phyloP scores from a whole-genome alignment of 2,888 invertebrate genomes.

The Hanleya hanleyi region DNA sequence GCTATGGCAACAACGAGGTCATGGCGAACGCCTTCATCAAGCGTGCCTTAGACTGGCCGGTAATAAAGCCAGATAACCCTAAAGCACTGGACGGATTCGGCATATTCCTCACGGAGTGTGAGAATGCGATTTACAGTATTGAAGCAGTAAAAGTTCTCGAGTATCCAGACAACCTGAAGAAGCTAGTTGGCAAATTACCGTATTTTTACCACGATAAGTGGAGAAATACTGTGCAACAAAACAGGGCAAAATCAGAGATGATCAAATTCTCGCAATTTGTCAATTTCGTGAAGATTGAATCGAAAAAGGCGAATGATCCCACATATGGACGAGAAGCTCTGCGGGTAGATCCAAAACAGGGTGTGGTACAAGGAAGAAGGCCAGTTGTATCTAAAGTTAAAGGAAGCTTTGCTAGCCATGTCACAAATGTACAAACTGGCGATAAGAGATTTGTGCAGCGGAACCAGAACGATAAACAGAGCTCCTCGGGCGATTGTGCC shows the following conservation, averaged over 20 bases:
- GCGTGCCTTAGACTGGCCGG: background rate
- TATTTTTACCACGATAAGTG: background rate
- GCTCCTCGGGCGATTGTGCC: too few relatives aligned
- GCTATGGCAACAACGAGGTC: too few relatives aligned
- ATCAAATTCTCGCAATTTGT: conserved; percentile 9
- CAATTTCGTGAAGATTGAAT: conserved; percentile 13
- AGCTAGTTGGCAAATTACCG: background rate
- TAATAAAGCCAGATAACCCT: background rate
- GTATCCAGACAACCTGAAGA: background rate
- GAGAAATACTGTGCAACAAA: background rate
- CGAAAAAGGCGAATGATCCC: conserved; percentile 21
- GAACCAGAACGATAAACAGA: background rate
- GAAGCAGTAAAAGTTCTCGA: background rate
- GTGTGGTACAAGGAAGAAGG: background rate
- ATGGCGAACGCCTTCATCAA: too few relatives aligned
- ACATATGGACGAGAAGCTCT: conserved; percentile 20
- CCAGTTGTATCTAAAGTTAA: too few relatives aligned
- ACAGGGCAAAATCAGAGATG: background rate
- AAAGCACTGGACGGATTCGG: background rate
- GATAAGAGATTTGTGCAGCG: too few relatives aligned
- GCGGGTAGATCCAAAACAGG: background rate
- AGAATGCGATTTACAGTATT: background rate
- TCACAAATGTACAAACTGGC: background rate
- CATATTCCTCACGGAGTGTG: background rate
- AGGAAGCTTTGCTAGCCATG: background rate